Evolutionary conservation across 2,888 invertebrate species (phyloP).

Genomic region (Stegana nigrithorax): DNA sequence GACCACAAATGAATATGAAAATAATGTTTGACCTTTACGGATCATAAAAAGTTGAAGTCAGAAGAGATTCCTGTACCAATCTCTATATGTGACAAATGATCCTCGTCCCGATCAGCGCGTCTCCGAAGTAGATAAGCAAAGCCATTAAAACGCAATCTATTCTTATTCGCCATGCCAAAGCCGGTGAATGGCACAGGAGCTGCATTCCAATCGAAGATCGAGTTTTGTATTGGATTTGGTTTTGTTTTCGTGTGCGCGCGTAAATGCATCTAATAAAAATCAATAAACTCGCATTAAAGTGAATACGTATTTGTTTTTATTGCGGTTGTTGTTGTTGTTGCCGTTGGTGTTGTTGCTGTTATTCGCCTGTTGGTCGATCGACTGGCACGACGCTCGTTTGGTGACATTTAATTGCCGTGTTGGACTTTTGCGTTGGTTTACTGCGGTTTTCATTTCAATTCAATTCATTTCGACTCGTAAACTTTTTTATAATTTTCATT

Average conservation of each 20-base stretch:
- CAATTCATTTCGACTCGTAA: too few species aligned
- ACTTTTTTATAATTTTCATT: too few species aligned
- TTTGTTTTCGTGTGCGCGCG: slow-evolving; percentile 18
- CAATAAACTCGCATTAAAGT: slow-evolving; percentile 55
- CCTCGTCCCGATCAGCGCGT: too few species aligned
- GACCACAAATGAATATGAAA: too few species aligned
- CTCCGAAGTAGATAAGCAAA: too few species aligned
- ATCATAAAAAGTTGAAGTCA: too few species aligned
- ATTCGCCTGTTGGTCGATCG: slow-evolving; percentile 35
- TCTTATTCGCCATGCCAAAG: too few species aligned
- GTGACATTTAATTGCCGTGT: slow-evolving; percentile 56
- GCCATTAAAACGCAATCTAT: too few species aligned
- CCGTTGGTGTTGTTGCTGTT: not conserved
- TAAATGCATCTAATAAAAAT: slow-evolving; percentile 51
- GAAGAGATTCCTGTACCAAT: too few species aligned
- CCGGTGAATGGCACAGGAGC: too few species aligned
- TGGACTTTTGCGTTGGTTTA: slow-evolving; percentile 38
- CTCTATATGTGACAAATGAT: too few species aligned
- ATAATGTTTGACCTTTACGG: too few species aligned
- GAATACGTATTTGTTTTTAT: not conserved
- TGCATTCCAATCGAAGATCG: not conserved
- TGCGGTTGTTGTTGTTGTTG: not conserved
- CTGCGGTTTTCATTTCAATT: slow-evolving; percentile 21
- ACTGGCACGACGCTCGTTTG: slow-evolving; percentile 16
- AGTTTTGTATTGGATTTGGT: not conserved